A percentile compares a stretch with the other conserved stretches of the same genome.
These are phyloP conservation scores for Hippopotamus amphibius DNA, from an alignment of 2,113 vertebrate genomes.

Conservation along the genomic window DNA sequence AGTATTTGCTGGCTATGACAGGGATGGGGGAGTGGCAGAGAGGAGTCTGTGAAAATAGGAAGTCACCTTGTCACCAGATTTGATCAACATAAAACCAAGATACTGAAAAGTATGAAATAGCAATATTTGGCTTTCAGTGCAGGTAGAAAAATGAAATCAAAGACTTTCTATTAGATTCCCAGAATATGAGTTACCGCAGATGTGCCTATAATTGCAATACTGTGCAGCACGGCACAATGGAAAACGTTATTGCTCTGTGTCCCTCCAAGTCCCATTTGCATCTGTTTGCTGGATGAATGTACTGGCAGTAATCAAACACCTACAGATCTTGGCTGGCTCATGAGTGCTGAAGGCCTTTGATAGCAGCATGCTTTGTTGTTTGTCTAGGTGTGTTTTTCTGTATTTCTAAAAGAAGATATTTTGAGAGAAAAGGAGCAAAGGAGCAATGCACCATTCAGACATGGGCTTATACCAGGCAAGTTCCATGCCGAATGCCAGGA, in stretches of 20 bases:
- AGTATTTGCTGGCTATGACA: background rate
- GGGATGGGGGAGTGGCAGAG: too few species aligned
- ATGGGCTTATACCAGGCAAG: background rate
- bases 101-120: background rate
- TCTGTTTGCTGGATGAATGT: background rate
- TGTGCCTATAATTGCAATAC: background rate
- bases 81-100: background rate
- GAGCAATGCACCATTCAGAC: background rate
- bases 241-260: conserved; percentile 4
- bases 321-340: background rate
- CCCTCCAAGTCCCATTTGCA: background rate
- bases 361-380: background rate
- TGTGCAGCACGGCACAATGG: background rate
- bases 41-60: background rate
- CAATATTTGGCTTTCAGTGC: background rate
- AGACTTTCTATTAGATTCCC: background rate
- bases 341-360: background rate
- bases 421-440: background rate
- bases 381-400: background rate
- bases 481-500: background rate
- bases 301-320: background rate
- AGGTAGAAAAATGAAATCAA: conserved; percentile 47
- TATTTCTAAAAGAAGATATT: background rate
- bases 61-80: background rate
- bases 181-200: background rate